Evolutionary conservation across 2,888 invertebrate species (phyloP), one percentile per base, ranked within the genome.

Genomic region (Cephus nigrinus): DNA sequence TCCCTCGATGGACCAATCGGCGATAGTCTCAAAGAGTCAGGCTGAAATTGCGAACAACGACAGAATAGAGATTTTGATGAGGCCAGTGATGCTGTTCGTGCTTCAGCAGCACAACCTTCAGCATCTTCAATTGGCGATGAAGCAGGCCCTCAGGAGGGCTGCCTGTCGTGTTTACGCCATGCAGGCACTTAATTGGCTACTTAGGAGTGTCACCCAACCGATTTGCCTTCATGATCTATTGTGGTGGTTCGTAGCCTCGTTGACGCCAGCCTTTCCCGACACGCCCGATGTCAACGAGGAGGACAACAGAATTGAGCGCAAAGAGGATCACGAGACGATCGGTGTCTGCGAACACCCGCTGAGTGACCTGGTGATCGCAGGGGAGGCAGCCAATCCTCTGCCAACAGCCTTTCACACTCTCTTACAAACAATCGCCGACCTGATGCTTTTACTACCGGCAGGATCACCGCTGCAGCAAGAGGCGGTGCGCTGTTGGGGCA

Each of bases 131-230:
- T 94, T 96, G 80, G 97, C 97, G 71, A 97, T 99, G 96, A 96
- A 96, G 82, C 96, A 97, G 80, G 96, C 98, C 1, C 93, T 99
- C 1, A 93, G 96, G 35, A 95, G 96, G 78, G 96, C 96, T 75
- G 95, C 95, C 68, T 94, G 97, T 88, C 92, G 98, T 80, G 96
- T 98, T 86, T 95, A 96, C 92, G 96, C 98, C 1, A 95, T 98
- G 93, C 97, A 98, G 94, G 98, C 98, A 0, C 93, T 99, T 84
- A 98, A 98, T 90, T 99, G 99, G 99, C 92, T 99, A 33, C 92
- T 99, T 73, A 94, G 98, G 76, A 97, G 96, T 76, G 97, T 98
- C 0, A 98, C 98, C 0, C 98, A 98, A 90, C 96, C 98, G 4
- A 95, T 96, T 5, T 96, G 97, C 88, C 94, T 99, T 32, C 98